A percentile compares a stretch with the other conserved stretches of the same genome.
These are phyloP conservation scores for Sepiola atlantica DNA, from an alignment of 2,888 invertebrate genomes.

Conservation along the genomic window DNA sequence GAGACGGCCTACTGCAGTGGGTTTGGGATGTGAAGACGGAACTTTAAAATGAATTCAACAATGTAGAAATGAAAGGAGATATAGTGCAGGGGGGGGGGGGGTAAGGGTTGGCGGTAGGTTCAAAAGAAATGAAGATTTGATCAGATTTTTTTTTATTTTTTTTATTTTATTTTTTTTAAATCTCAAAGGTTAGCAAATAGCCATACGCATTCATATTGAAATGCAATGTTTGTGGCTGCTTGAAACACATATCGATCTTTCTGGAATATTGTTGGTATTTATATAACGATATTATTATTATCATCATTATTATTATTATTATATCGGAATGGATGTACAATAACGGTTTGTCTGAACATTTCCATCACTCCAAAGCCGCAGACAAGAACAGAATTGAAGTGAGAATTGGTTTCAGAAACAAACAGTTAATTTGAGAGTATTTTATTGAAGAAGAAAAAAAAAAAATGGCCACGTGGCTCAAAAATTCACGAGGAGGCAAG, in stretches of 20 bases:
- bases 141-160: background rate
- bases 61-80: background rate
- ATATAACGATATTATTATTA: too few species aligned
- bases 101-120: background rate
- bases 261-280: background rate
- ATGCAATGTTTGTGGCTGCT: background rate
- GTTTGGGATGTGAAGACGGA: background rate
- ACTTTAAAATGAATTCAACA: background rate
- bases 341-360: background rate
- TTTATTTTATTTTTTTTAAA: background rate
- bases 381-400: background rate
- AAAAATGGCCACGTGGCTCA: background rate
- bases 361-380: background rate
- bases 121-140: background rate
- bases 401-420: background rate
- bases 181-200: background rate
- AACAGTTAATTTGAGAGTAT: background rate
- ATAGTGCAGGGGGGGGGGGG: background rate
- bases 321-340: too few species aligned
- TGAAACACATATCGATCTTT: background rate
- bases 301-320: too few species aligned
- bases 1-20: background rate
- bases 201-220: background rate
- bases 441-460: background rate
- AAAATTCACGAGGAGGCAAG: too few species aligned